phyloP scores from a whole-genome alignment of 2,797 vertebrate genomes.

The Urocyon cinereoargenteus region DNA sequence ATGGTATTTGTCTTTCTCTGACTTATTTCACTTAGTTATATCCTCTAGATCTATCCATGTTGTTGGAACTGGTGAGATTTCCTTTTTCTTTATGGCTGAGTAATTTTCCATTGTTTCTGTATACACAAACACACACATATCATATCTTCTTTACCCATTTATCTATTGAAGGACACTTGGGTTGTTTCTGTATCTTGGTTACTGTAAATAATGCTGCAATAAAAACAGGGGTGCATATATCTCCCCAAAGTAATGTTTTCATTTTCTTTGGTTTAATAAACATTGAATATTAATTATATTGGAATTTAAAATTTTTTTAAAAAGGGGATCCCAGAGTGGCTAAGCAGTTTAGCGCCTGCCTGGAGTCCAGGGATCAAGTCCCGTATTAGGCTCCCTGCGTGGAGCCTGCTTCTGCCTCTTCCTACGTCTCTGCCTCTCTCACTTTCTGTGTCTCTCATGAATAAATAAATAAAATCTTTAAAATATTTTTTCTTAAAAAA shows the following conservation, averaged over 20 bases:
- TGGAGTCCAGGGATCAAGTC: too few species aligned
- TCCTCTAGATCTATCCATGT: background rate
- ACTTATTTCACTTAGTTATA: background rate
- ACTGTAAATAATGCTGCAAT: background rate
- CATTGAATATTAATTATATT: background rate
- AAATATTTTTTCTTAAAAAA: too few species aligned
- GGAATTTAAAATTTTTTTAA: background rate
- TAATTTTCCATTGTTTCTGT: background rate
- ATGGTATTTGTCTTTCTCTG: background rate
- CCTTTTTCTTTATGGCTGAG: background rate
- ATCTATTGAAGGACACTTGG: background rate
- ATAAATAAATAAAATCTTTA: too few species aligned
- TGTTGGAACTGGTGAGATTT: background rate
- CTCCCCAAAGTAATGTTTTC: background rate
- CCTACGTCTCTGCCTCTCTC: too few species aligned
- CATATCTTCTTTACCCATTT: background rate
- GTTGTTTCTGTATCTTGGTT: background rate
- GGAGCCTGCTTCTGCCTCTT: too few species aligned
- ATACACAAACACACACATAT: background rate
- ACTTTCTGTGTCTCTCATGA: too few species aligned
- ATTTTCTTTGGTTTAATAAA: background rate
- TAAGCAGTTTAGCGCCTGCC: too few species aligned
- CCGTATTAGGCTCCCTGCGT: too few species aligned
- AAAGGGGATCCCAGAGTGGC: too few species aligned
- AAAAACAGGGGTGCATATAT: background rate